These are phyloP conservation scores for Brachionus calyciflorus DNA, from an alignment of 1,140 invertebrate genomes.

Conservation along the genomic window DNA sequence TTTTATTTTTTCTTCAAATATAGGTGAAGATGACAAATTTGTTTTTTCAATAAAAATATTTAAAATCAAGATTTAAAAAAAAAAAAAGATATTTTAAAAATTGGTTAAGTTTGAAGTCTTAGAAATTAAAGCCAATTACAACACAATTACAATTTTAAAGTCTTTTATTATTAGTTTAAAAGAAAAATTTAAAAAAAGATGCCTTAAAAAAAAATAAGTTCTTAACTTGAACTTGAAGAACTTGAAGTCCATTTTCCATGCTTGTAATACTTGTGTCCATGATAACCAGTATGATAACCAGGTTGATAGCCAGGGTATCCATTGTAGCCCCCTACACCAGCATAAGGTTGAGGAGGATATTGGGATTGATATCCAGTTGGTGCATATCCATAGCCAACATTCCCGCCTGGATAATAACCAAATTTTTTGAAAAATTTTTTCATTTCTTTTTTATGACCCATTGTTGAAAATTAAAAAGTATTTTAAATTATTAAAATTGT, in stretches of 20 bases:
- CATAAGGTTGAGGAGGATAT: not conserved
- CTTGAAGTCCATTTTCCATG: not conserved
- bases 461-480: no score
- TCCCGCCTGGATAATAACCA: not conserved
- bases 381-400: not conserved
- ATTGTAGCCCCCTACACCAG: not conserved
- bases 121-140: not conserved
- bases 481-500: no score
- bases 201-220: not conserved
- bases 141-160: no score
- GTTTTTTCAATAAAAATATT: not conserved
- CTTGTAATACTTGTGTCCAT: not conserved
- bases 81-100: not conserved
- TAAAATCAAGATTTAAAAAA: not conserved
- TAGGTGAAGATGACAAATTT: not conserved
- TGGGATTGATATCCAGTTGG: no score
- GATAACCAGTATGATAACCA: not conserved
- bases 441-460: no score
- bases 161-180: no score
- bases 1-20: no score
- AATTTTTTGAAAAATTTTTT: no score
- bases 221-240: conserved; percentile 7
- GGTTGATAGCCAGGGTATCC: not conserved
- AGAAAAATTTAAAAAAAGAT: not conserved
- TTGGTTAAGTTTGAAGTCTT: not conserved